Percentiles rank a stretch among this genome's conserved stretches.
Conservation (phyloP, 2,888 invertebrate genomes). For the Xanthia icteritia region DNA sequence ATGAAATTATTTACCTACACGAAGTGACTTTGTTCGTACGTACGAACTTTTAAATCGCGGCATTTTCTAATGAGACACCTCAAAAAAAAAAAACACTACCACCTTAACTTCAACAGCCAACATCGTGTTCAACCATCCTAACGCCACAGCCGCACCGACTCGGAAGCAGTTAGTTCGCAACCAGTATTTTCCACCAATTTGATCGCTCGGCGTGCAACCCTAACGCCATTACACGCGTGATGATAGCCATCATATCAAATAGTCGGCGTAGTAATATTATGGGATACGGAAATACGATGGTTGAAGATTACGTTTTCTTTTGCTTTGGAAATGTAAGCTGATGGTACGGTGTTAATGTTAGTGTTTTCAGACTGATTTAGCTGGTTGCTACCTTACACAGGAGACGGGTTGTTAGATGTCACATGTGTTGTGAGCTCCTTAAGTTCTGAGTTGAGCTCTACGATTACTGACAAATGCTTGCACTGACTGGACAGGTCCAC, state of each 20-base stretch:
- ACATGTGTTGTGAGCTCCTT: no score
- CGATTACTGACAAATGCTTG: no score
- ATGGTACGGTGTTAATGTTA: background rate
- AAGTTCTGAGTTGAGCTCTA: no score
- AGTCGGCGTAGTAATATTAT: constrained; percentile 36
- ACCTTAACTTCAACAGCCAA: background rate
- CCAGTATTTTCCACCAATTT: constrained; percentile 71
- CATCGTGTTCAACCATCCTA: background rate
- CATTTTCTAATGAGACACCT: no score
- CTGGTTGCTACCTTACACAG: no score
- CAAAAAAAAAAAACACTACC: no score
- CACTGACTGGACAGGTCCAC: no score
- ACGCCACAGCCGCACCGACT: constrained; percentile 11
- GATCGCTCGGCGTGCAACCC: constrained; percentile 56
- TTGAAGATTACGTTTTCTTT: constrained; percentile 17
- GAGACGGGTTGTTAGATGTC: no score
- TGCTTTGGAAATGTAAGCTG: background rate
- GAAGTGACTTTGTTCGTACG: no score
- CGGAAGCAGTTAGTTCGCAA: constrained; percentile 64
- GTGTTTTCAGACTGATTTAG: background rate
- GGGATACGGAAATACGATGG: constrained; percentile 37
- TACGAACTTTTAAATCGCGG: no score
- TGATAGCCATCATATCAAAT: constrained; percentile 60
- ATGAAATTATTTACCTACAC: no score
- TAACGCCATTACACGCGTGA: constrained; percentile 55